A percentile compares a stretch with the other conserved stretches of the same genome.
These are phyloP conservation scores for rabbit (Oryctolagus cuniculus) DNA, from an alignment of 2,113 vertebrate species.

Conservation along the genomic window DNA sequence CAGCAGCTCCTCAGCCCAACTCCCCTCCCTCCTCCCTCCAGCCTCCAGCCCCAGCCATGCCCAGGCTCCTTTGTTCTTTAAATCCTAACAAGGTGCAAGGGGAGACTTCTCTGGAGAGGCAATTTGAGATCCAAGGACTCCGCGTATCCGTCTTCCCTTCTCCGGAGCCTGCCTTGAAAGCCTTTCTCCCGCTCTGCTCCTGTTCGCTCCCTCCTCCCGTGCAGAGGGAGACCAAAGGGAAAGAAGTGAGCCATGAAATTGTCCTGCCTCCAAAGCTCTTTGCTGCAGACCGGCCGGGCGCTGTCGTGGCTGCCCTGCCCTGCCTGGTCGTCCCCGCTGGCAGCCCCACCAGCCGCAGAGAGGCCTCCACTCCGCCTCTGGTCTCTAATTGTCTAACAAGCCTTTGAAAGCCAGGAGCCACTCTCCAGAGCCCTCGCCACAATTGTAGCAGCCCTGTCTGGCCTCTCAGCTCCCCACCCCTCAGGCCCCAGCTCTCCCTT, in stretches of 20 bases:
- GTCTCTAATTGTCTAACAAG: constrained; percentile 74
- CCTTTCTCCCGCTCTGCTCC: background rate
- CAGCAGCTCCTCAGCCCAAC: background rate
- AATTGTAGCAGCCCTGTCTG: constrained; percentile 74
- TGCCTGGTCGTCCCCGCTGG: background rate
- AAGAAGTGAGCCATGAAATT: constrained; percentile 56
- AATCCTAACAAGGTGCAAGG: background rate
- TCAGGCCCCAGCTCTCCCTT: background rate
- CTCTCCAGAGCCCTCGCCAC: constrained; percentile 72
- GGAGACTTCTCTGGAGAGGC: constrained; percentile 65
- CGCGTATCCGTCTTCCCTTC: constrained; percentile 34
- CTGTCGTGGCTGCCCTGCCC: background rate
- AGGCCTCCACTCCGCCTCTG: constrained; percentile 77
- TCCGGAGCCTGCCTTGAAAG: constrained; percentile 72
- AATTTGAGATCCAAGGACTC: constrained; percentile 75
- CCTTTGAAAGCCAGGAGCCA: constrained; percentile 69
- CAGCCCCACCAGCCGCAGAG: constrained; percentile 40
- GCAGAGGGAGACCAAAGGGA: constrained; percentile 70
- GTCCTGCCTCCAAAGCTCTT: background rate
- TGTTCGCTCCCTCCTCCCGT: background rate
- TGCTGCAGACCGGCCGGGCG: background rate
- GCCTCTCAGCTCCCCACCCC: constrained; percentile 35
- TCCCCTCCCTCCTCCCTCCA: background rate
- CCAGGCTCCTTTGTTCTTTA: constrained; percentile 44
- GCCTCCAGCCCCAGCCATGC: background rate